phyloP scores from a whole-genome alignment of 2,888 invertebrate species.

The Drosophila neotestacea region DNA sequence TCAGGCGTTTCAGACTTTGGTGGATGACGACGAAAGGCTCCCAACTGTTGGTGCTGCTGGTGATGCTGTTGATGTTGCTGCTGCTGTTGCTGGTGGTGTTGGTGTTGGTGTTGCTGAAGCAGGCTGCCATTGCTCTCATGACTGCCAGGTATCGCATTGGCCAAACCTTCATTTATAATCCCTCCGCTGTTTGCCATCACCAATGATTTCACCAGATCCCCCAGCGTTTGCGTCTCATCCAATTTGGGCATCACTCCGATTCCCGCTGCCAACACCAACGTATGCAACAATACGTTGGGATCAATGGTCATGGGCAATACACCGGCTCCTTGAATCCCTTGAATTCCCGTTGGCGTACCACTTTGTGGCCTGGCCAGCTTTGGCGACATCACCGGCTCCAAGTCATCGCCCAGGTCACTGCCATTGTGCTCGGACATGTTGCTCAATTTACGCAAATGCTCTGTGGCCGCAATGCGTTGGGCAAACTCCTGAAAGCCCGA shows the following conservation, averaged over 20 bases:
- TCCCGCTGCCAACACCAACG: conserved; percentile 81
- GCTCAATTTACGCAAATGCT: conserved; percentile 72
- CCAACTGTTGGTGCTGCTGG: conserved; percentile 77
- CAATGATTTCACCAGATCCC: conserved; percentile 81
- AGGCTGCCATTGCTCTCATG: conserved; percentile 71
- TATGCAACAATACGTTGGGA: conserved; percentile 81
- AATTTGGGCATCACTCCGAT: conserved; percentile 69
- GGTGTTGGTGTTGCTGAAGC: conserved; percentile 48
- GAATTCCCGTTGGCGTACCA: conserved; percentile 34
- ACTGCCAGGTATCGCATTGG: conserved; percentile 44
- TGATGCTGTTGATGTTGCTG: conserved; percentile 65
- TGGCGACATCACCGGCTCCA: conserved; percentile 54
- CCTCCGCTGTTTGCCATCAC: conserved; percentile 75
- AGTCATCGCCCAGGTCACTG: conserved; percentile 64
- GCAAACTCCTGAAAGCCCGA: conserved; percentile 56
- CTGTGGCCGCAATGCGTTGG: conserved; percentile 68
- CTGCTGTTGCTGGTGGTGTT: conserved; percentile 16
- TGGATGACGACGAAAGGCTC: conserved; percentile 77
- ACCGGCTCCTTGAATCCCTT: conserved; percentile 35
- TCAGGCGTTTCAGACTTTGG: conserved; percentile 86
- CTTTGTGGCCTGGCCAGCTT: conserved; percentile 47
- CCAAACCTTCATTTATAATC: conserved; percentile 63
- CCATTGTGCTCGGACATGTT: conserved; percentile 74
- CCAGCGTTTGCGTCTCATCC: conserved; percentile 81
- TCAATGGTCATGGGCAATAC: conserved; percentile 73